phyloP scores from a whole-genome alignment of 2,113 vertebrate species.

The Dicerorhinus sumatrensis region DNA sequence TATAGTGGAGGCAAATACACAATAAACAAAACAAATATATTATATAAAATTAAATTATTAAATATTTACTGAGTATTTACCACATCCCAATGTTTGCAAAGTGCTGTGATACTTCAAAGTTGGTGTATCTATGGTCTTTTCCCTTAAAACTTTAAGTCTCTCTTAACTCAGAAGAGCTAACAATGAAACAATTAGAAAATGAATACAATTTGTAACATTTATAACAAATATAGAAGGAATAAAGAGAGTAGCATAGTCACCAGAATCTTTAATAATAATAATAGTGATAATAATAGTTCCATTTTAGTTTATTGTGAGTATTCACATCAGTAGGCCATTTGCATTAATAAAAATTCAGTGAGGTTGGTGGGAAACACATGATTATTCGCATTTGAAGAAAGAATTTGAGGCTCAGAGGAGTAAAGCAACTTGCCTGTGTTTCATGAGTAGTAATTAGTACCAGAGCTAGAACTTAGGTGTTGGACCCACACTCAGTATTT shows the following conservation, averaged over 20 bases:
- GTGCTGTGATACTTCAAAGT: not conserved
- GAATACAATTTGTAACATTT: not conserved
- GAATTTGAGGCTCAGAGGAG: not conserved
- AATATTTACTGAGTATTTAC: not conserved
- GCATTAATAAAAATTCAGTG: not conserved
- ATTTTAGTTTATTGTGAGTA: not conserved
- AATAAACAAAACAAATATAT: not conserved
- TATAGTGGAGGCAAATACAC: not conserved
- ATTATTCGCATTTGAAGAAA: not conserved
- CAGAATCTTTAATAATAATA: not conserved
- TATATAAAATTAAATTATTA: not conserved
- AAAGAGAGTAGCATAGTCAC: not conserved
- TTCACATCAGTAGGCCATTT: not conserved
- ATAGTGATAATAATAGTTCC: not conserved
- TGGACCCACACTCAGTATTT: not conserved
- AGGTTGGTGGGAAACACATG: not conserved
- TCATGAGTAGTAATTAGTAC: not conserved
- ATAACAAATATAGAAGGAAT: not conserved
- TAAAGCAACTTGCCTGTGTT: not conserved
- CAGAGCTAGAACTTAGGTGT: not conserved
- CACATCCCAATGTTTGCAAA: not conserved
- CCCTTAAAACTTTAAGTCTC: not conserved
- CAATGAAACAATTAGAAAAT: not conserved
- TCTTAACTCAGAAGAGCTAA: not conserved
- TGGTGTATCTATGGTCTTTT: not conserved